Base-by-base conservation (phyloP, 2,888 invertebrate genomes). In the Sarcophaga subvicina region DNA sequence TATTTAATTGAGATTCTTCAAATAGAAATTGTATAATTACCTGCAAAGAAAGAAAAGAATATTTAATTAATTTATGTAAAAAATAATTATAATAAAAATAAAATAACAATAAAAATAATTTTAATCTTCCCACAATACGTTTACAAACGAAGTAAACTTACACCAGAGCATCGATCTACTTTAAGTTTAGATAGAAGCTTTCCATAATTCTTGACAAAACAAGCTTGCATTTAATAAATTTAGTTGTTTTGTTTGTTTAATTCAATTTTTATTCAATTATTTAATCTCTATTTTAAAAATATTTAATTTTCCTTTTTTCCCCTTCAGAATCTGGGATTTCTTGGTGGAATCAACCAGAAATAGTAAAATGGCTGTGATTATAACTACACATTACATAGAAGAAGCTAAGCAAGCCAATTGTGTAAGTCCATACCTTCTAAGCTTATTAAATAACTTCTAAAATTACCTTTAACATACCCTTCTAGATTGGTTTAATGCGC, bases 381-480 rank as follows among this genome's bases (percentile, higher is more conserved):
- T 98, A 82, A 98, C 98, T 0, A 98, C 98, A 17, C 98, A 98
- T 94, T 98, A 98, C 91, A 98, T 98, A 85, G 98, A 98, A 92
- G 98, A 98, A 94, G 97, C 98, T 4, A 96, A 96, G 90, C 96
- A 96, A 91, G 97, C 97, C 4, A 95, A 97, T 91, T 95, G 95
- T 93, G 97, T 97, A 94, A 94, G 94, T 90, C 3, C 17, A 25
- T 4, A 14, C 4, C 8, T 4, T n/a, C 8, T 37, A 14, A 22
- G 20, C 10, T 20, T 3, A 14, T 17, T n/a, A 45, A 47, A 37
- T 37, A 10, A 37, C 1, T 37, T 37, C 37, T 37, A 14, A 62
- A 49, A 11, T 20, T 37, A 49, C 17, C 12, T 37, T 70, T 78
- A 62, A 49, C 27, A 90, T 71, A 14, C n/a, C 0, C 5, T 20